phyloP scores from a whole-genome alignment of 2,797 vertebrate genomes.

The Leuciscus waleckii region DNA sequence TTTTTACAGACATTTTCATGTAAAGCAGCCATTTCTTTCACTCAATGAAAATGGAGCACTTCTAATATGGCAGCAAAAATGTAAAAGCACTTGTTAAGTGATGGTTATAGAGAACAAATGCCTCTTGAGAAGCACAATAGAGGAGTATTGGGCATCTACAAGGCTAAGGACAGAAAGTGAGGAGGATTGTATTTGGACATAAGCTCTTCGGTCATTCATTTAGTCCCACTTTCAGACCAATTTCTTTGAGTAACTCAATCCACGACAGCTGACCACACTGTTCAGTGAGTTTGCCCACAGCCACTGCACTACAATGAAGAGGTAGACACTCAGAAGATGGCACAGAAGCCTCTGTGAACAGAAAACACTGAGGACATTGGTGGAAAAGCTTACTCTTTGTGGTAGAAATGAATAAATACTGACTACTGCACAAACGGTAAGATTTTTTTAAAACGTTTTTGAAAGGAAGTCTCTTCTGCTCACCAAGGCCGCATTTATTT shows the following conservation, averaged over 20 bases:
- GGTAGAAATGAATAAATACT: not conserved
- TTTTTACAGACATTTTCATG: too few species aligned
- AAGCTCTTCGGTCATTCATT: constrained; percentile 40
- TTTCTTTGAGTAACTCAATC: constrained; percentile 30
- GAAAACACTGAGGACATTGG: not conserved
- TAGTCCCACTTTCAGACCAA: constrained; percentile 51
- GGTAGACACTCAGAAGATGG: not conserved
- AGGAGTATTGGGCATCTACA: constrained; percentile 44
- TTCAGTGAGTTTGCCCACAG: not conserved
- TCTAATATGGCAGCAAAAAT: too few species aligned
- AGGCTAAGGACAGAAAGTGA: constrained; percentile 32
- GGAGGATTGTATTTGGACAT: constrained; percentile 48
- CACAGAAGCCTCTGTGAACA: not conserved
- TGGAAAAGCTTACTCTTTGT: not conserved
- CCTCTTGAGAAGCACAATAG: constrained; percentile 53
- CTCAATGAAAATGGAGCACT: too few species aligned
- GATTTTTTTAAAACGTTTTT: not conserved
- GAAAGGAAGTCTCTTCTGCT: not conserved
- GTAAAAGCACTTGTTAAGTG: not conserved
- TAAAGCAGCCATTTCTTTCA: too few species aligned
- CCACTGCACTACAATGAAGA: not conserved
- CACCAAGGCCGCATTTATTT: too few species aligned
- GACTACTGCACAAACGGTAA: not conserved
- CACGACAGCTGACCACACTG: constrained; percentile 7
- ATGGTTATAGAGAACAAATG: constrained; percentile 17